Conservation (phyloP, 2,797 vertebrate genomes). For the Moxostoma hubbsi region DNA sequence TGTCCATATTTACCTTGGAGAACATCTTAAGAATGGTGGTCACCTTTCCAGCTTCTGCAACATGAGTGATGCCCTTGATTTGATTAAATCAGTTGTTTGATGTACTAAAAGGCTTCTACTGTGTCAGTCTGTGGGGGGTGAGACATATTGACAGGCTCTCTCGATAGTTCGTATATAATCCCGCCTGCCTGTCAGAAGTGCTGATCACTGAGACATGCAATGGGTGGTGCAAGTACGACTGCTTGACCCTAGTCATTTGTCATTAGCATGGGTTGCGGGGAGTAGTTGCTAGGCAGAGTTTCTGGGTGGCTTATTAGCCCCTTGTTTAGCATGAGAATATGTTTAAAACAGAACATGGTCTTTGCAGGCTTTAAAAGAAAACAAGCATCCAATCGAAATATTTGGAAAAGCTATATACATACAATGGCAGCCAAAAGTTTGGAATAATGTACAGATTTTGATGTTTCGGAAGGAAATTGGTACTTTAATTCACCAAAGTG, state of each 20-base stretch:
- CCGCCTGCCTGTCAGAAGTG: too few relatives aligned
- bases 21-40: conserved; percentile 2
- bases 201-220: too few relatives aligned
- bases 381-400: too few relatives aligned
- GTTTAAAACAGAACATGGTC: neutral
- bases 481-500: too few relatives aligned
- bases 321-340: conserved; percentile 74
- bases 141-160: too few relatives aligned
- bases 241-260: conserved; percentile 57
- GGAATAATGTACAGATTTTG: too few relatives aligned
- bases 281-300: conserved; percentile 74
- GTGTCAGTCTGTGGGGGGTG: conserved; percentile 27
- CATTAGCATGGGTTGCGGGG: conserved; percentile 71
- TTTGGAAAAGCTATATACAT: too few relatives aligned
- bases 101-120: conserved; percentile 51
- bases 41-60: conserved; percentile 11
- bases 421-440: too few relatives aligned
- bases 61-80: conserved; percentile 58
- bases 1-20: neutral
- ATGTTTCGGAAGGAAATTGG: too few relatives aligned
- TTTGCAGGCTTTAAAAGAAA: neutral
- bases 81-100: conserved; percentile 63
- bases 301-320: conserved; percentile 77
- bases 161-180: too few relatives aligned
- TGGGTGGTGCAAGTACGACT: too few relatives aligned